Percentiles rank a stretch among this genome's conserved stretches.
These are phyloP conservation scores for Rhodophaea formosa DNA, from an alignment of 2,888 invertebrate species.

Conservation along the genomic window DNA sequence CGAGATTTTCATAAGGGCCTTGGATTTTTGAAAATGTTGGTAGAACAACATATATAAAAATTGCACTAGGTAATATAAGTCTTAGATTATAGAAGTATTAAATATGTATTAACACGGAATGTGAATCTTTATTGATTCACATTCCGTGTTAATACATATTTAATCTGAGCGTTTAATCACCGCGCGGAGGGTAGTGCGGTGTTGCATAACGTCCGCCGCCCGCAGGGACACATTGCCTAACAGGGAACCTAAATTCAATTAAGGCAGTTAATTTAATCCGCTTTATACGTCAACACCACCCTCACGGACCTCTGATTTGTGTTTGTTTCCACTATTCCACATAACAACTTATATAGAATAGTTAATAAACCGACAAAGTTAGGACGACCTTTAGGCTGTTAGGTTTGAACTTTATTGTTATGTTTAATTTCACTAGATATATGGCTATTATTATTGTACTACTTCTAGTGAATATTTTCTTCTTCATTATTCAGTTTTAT, in stretches of 20 bases:
- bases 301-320: slow-evolving; percentile 60
- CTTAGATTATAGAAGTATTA: too few species aligned
- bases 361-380: neutral
- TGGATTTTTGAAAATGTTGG: too few species aligned
- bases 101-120: too few species aligned
- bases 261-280: slow-evolving; percentile 79
- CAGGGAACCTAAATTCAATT: slow-evolving; percentile 80
- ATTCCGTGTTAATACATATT: slow-evolving; percentile 17
- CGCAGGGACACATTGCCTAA: slow-evolving; percentile 67
- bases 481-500: too few species aligned
- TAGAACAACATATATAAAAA: too few species aligned
- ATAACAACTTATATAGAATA: slow-evolving; percentile 26
- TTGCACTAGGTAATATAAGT: too few species aligned
- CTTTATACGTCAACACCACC: slow-evolving; percentile 68
- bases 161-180: slow-evolving; percentile 29
- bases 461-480: too few species aligned
- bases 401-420: neutral
- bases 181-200: slow-evolving; percentile 25
- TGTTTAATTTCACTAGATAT: too few species aligned
- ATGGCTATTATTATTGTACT: too few species aligned
- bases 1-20: too few species aligned
- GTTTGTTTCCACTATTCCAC: slow-evolving; percentile 43
- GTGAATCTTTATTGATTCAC: too few species aligned
- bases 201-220: slow-evolving; percentile 38
- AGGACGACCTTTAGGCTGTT: neutral